Conservation (phyloP, 2,888 invertebrate genomes). For the Eristalinus aeneus region DNA sequence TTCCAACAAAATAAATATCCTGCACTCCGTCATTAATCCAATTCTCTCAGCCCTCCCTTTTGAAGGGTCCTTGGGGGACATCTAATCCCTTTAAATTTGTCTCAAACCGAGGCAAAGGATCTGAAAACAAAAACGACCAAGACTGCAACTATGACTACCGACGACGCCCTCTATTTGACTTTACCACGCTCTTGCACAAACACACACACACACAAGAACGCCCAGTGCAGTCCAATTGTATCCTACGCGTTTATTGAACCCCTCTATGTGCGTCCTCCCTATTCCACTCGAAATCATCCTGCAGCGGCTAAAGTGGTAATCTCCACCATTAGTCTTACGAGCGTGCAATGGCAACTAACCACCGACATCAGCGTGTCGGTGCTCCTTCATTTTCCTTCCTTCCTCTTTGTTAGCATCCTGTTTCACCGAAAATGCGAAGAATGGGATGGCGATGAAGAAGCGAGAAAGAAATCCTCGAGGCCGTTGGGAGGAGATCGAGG, state of each 20-base stretch:
- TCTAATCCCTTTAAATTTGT: conserved; percentile 67
- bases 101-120: conserved; percentile 35
- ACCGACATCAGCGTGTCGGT: conserved; percentile 45
- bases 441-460: conserved; percentile 5
- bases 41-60: conserved; percentile 30
- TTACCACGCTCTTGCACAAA: not conserved
- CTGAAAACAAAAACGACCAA: not conserved
- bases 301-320: conserved; percentile 68
- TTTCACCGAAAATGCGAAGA: conserved; percentile 14
- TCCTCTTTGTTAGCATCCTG: conserved; percentile 26
- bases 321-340: conserved; percentile 68
- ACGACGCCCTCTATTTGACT: conserved; percentile 68
- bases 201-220: conserved; percentile 9
- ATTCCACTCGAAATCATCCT: conserved; percentile 65
- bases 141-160: conserved; percentile 23
- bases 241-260: conserved; percentile 70
- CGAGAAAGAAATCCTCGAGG: conserved; percentile 27
- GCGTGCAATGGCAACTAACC: conserved; percentile 57
- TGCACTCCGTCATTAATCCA: conserved; percentile 68
- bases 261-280: conserved; percentile 33
- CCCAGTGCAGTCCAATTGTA: conserved; percentile 47
- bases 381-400: conserved; percentile 59
- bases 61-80: conserved; percentile 24
- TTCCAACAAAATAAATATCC: conserved; percentile 55
- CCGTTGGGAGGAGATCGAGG: conserved; percentile 33